phyloP scores from a whole-genome alignment of 2,888 invertebrate species.

The Metopia argyrocephala region DNA sequence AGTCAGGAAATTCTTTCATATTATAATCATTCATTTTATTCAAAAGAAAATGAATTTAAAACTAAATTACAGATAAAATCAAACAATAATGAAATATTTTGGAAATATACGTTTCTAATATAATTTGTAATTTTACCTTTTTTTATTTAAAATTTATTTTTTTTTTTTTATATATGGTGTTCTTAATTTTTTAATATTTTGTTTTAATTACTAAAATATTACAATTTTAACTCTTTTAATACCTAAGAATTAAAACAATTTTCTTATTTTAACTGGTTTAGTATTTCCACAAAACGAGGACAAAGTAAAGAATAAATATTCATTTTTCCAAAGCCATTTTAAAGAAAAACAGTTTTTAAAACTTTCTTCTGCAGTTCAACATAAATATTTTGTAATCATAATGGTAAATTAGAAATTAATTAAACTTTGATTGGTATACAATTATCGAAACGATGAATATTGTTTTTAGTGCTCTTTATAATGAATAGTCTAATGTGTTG shows the following conservation, averaged over 20 bases:
- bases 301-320: not conserved
- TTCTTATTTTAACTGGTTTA: conserved; percentile 43
- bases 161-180: conserved; percentile 44
- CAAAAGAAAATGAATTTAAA: too few relatives aligned
- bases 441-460: too few relatives aligned
- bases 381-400: not conserved
- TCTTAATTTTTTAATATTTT: conserved; percentile 50
- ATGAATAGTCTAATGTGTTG: too few relatives aligned
- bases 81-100: too few relatives aligned
- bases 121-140: conserved; percentile 41
- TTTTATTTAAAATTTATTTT: conserved; percentile 24
- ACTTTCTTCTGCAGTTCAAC: conserved; percentile 24
- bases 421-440: too few relatives aligned
- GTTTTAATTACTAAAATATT: conserved; percentile 54
- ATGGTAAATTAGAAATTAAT: too few relatives aligned
- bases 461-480: too few relatives aligned
- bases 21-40: too few relatives aligned
- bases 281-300: conserved; percentile 7
- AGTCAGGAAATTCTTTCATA: too few relatives aligned
- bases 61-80: too few relatives aligned
- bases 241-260: conserved; percentile 65
- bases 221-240: conserved; percentile 64
- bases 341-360: not conserved
- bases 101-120: not conserved
- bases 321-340: not conserved